A percentile compares a stretch with the other conserved stretches of the same genome.
These are phyloP conservation scores for Patiria pectinifera DNA, from an alignment of 53 echinoderm and acorn worm species.

Conservation along the genomic window DNA sequence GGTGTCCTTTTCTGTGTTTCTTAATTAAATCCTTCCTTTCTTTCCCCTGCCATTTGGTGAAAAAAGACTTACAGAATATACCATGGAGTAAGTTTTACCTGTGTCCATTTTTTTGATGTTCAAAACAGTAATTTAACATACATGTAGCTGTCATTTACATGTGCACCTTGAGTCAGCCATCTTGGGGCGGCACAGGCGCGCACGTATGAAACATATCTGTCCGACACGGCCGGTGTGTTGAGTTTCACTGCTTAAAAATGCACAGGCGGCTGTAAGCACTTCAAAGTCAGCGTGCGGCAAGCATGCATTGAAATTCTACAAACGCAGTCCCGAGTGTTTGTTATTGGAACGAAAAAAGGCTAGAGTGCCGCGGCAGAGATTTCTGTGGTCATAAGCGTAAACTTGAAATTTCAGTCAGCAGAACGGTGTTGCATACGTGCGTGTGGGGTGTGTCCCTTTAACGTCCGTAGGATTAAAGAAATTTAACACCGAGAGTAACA, in stretches of 20 bases:
- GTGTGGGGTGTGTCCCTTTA: slow-evolving; percentile 23
- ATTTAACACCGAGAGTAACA: slow-evolving; percentile 34
- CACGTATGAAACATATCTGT: slow-evolving; percentile 3
- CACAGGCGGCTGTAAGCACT: not conserved
- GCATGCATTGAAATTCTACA: not conserved
- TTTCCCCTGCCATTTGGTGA: slow-evolving; percentile 53
- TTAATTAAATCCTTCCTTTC: slow-evolving; percentile 41
- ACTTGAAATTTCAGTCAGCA: not conserved
- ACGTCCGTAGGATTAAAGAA: slow-evolving; percentile 25
- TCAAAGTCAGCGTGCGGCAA: not conserved
- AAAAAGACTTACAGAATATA: slow-evolving; percentile 71
- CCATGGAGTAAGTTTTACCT: slow-evolving; percentile 75
- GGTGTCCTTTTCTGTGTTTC: slow-evolving; percentile 18
- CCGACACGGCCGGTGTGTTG: not conserved
- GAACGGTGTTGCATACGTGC: not conserved
- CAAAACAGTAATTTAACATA: slow-evolving; percentile 22
- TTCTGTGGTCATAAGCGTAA: not conserved
- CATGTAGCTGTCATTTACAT: slow-evolving; percentile 24
- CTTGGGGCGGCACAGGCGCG: not conserved
- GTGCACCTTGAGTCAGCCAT: slow-evolving; percentile 10
- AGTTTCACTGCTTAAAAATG: not conserved
- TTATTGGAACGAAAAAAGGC: not conserved
- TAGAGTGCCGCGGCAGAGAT: not conserved
- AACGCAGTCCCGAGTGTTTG: not conserved
- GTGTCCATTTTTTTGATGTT: slow-evolving; percentile 67